Percentiles rank a stretch among this genome's conserved stretches.
Evolutionary conservation across 2,888 invertebrate species (phyloP).

Genomic region (Thumatha senex): DNA sequence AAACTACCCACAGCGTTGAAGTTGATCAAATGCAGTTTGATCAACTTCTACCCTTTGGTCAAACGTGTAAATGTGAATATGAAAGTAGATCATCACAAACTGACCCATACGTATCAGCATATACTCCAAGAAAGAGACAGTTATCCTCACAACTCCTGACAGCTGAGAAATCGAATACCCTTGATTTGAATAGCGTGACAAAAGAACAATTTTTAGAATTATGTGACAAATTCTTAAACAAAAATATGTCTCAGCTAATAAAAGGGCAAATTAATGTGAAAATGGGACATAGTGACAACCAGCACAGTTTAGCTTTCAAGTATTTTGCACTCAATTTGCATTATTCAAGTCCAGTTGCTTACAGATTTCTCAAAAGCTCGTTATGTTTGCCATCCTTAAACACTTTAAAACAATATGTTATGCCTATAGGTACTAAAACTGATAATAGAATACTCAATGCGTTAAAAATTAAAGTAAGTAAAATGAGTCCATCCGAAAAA

Average conservation of each 20-base stretch:
- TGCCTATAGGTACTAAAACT: constrained; percentile 14
- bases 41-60: too few species aligned
- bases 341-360: constrained; percentile 21
- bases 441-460: constrained; percentile 2
- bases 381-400: constrained; percentile 17
- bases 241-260: not conserved
- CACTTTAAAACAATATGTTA: constrained; percentile 21
- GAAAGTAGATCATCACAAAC: too few species aligned
- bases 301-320: constrained; percentile 19
- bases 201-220: not conserved
- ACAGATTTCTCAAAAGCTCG: constrained; percentile 15
- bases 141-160: too few species aligned
- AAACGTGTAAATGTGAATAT: too few species aligned
- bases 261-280: not conserved
- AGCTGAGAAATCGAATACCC: not conserved
- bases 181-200: not conserved
- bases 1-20: not conserved
- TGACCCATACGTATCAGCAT: too few species aligned
- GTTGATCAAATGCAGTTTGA: not conserved
- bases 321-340: constrained; percentile 25
- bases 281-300: constrained; percentile 10
- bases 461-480: constrained; percentile 24
- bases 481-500: constrained; percentile 25
- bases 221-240: constrained; percentile 24
- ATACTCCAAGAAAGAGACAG: too few species aligned